Percentiles rank a stretch among this genome's conserved stretches.
Evolutionary conservation across 1,140 invertebrate species (phyloP).

Genomic region (Anoplolepis gracilipes): DNA sequence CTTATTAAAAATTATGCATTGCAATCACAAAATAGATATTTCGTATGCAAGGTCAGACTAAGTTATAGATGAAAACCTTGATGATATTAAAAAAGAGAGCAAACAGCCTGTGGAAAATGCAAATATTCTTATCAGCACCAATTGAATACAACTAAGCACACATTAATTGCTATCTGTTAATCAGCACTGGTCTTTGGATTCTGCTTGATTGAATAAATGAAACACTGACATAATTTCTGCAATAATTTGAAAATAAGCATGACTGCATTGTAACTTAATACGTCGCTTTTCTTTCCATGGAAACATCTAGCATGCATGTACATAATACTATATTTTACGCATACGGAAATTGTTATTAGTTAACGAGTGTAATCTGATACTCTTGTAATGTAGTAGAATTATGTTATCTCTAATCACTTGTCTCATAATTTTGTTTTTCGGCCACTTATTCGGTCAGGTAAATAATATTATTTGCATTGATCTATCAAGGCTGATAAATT

Average conservation of each 20-base stretch:
- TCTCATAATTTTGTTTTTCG: neutral
- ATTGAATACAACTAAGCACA: neutral
- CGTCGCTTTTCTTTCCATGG: conserved; percentile 1
- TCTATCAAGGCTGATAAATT: conserved; percentile 9
- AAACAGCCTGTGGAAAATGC: neutral
- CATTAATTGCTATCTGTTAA: conserved; percentile 28
- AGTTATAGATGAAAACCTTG: neutral
- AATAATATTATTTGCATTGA: conserved; percentile 40
- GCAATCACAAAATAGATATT: neutral
- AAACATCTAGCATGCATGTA: conserved; percentile 33
- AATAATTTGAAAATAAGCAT: conserved; percentile 27
- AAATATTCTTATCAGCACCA: neutral
- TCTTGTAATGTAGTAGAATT: conserved; percentile 18
- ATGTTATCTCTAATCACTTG: neutral
- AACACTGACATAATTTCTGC: neutral
- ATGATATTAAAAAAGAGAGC: neutral
- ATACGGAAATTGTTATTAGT: conserved; percentile 30
- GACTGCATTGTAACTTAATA: conserved; percentile 27
- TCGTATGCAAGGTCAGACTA: conserved; percentile 6
- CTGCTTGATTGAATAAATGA: conserved; percentile 24
- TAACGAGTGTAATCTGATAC: conserved; percentile 9
- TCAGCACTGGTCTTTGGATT: neutral
- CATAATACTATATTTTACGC: conserved; percentile 33
- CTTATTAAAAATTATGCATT: conserved; percentile 4
- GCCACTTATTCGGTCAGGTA: neutral